Evolutionary conservation across 2,797 vertebrate genomes (phyloP).

Genomic region (Threskiornis aethiopicus): DNA sequence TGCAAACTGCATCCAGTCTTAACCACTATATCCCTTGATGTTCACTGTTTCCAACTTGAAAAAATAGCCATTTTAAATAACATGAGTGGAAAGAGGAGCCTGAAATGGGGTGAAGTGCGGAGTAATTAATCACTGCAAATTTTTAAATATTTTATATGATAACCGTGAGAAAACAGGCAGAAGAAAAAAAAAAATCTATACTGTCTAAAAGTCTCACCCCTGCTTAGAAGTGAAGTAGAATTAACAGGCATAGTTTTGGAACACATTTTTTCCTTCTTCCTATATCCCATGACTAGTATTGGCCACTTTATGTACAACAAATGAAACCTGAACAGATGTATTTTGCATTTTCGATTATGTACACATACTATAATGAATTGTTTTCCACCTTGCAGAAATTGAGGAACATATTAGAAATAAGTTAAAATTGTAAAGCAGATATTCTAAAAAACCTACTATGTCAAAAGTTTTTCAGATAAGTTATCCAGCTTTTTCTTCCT

Average conservation of each 20-base stretch:
- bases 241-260: not conserved
- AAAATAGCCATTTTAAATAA: not conserved
- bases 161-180: rapidly evolving
- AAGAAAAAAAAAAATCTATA: not conserved
- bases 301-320: not conserved
- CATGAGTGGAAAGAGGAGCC: not conserved
- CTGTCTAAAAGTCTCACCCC: not conserved
- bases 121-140: not conserved
- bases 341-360: not conserved
- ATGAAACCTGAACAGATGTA: not conserved
- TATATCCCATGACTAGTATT: not conserved
- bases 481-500: not conserved
- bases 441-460: not conserved
- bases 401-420: not conserved
- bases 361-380: not conserved
- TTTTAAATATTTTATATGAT: not conserved
- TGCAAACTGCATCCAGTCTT: not conserved
- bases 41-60: not conserved
- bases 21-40: not conserved
- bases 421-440: not conserved
- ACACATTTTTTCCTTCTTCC: not conserved
- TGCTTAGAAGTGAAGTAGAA: not conserved
- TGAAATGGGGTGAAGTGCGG: rapidly evolving
- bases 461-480: not conserved
- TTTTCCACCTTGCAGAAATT: not conserved